Conservation (phyloP, 2,113 vertebrate genomes). For the Elaphurus davidianus region DNA sequence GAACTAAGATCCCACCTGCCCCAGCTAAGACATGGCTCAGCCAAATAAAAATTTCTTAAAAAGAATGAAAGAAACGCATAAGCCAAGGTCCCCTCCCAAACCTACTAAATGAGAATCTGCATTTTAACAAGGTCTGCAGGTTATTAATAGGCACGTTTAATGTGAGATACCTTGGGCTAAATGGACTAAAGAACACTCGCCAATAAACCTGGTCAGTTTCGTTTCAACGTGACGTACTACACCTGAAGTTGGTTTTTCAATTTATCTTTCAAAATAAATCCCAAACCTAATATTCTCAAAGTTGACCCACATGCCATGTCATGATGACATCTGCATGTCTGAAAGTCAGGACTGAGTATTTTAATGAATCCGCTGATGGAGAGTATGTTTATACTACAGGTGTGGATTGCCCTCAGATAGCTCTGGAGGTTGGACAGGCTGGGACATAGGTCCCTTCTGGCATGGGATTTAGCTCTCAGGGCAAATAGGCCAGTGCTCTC, state of each 20-base stretch:
- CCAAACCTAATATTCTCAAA: neutral
- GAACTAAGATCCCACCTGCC: neutral
- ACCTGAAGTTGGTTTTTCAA: neutral
- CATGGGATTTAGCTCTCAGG: neutral
- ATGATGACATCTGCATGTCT: neutral
- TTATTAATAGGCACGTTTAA: neutral
- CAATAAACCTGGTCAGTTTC: neutral
- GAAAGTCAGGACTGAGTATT: neutral
- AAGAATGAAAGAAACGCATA: neutral
- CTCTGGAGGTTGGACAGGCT: neutral
- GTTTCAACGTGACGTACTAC: neutral
- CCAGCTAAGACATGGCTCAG: neutral
- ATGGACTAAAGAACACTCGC: neutral
- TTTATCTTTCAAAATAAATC: constrained; percentile 41
- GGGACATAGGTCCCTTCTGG: neutral
- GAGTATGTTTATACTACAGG: neutral
- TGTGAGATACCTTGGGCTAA: neutral
- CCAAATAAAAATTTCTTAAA: neutral
- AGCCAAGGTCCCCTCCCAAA: neutral
- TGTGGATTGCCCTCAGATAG: neutral
- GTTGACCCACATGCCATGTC: neutral
- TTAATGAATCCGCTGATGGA: neutral
- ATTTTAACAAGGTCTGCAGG: neutral
- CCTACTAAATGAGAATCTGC: neutral
- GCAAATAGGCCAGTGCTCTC: neutral